Percentiles rank a stretch among this genome's conserved stretches.
phyloP scores from a whole-genome alignment of 1,140 invertebrate species.

The Vanessa atalanta region DNA sequence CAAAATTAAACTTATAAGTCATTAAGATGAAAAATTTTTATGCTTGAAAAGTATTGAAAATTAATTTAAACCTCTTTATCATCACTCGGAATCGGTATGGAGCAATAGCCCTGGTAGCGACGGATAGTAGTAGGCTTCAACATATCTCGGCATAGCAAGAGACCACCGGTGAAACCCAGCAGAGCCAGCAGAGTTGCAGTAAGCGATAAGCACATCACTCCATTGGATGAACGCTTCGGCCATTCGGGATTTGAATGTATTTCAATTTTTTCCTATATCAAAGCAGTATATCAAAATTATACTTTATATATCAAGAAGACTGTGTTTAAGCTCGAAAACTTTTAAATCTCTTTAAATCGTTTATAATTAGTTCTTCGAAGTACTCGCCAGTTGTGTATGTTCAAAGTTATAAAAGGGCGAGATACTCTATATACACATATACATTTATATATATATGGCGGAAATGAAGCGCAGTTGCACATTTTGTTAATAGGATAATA shows the following conservation, averaged over 20 bases:
- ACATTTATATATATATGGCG: no score
- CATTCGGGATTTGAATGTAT: constrained; percentile 9
- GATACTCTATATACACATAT: background rate
- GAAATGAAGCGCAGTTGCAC: background rate
- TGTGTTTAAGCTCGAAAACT: no score
- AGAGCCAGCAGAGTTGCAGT: constrained; percentile 87
- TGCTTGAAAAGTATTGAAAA: background rate
- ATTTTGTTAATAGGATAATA: background rate
- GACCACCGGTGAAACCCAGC: constrained; percentile 88
- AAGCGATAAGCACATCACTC: constrained; percentile 81
- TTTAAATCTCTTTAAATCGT: no score
- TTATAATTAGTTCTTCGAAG: no score
- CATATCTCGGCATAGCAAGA: constrained; percentile 89
- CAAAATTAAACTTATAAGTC: no score
- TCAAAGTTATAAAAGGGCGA: background rate
- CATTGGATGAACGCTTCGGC: constrained; percentile 22
- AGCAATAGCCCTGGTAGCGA: constrained; percentile 85
- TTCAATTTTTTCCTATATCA: constrained; percentile 29
- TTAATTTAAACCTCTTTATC: constrained; percentile 38
- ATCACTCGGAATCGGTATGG: constrained; percentile 83
- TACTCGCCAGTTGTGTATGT: background rate
- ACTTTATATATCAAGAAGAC: no score
- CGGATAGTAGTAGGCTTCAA: constrained; percentile 81
- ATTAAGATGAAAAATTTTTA: no score
- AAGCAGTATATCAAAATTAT: background rate